These are phyloP conservation scores for Lepidocyrtoides sp. DNA, from an alignment of 2,888 invertebrate species.

Conservation along the genomic window DNA sequence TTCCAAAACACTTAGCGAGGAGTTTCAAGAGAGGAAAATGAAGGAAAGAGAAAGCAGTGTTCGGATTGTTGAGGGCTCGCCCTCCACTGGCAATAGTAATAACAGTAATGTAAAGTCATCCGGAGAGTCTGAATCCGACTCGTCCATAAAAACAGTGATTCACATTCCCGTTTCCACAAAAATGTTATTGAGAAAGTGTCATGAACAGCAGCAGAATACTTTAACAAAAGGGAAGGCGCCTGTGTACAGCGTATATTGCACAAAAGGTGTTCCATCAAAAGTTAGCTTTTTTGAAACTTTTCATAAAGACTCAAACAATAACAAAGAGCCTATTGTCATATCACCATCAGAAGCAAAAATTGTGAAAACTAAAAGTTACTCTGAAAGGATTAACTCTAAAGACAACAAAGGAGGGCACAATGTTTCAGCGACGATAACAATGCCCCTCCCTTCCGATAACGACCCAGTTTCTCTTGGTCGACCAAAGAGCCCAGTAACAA, in stretches of 20 bases:
- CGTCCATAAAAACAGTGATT: conserved; percentile 91
- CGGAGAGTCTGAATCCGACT: conserved; percentile 91
- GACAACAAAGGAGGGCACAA: conserved; percentile 9
- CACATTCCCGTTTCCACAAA: conserved; percentile 86
- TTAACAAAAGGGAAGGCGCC: conserved; percentile 79
- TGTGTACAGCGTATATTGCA: conserved; percentile 87
- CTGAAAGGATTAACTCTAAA: conserved; percentile 54
- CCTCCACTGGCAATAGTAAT: conserved; percentile 73
- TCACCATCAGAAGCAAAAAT: conserved; percentile 80
- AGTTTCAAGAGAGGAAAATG: conserved; percentile 90
- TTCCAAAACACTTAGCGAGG: conserved; percentile 91
- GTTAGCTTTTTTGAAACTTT: conserved; percentile 93
- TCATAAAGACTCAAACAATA: conserved; percentile 80
- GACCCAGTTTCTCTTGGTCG: not conserved
- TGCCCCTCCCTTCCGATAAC: not conserved
- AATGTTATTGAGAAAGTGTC: conserved; percentile 81
- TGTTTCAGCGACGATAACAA: conserved; percentile 17
- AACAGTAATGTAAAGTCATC: conserved; percentile 73
- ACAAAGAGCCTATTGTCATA: conserved; percentile 72
- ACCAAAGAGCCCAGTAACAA: conserved; percentile 45
- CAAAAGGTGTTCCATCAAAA: conserved; percentile 90
- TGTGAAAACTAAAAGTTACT: conserved; percentile 78
- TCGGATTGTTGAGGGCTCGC: conserved; percentile 84
- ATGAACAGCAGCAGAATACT: conserved; percentile 73
- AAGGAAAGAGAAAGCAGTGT: conserved; percentile 86